Conservation (phyloP, 2,113 vertebrate species). For the Tauraco erythrolophus region DNA sequence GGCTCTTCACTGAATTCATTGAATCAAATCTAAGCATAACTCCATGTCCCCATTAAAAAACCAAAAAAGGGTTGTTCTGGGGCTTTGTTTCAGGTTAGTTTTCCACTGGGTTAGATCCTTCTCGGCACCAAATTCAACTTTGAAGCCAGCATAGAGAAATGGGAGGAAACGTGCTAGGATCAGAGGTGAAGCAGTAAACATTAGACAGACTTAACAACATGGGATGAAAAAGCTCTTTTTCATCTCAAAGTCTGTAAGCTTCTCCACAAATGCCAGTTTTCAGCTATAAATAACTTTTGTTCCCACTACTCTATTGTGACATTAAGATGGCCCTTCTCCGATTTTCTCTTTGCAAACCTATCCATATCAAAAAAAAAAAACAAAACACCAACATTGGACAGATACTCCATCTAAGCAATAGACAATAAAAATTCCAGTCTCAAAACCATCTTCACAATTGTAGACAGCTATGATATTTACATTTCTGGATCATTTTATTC, state of each 20-base stretch:
- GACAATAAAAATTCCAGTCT: background rate
- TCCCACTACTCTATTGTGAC: background rate
- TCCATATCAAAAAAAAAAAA: background rate
- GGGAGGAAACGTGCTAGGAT: background rate
- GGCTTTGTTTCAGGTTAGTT: background rate
- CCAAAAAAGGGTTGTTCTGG: accelerated
- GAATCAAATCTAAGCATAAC: background rate
- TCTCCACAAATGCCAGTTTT: background rate
- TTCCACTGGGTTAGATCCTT: background rate
- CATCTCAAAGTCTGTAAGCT: background rate
- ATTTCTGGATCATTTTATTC: background rate
- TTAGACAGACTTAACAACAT: too few species aligned
- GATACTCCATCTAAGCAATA: background rate
- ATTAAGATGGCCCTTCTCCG: background rate
- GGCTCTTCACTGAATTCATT: background rate
- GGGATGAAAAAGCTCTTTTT: background rate
- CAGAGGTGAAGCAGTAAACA: background rate
- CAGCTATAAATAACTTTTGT: background rate
- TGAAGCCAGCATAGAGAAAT: background rate
- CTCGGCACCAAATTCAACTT: background rate
- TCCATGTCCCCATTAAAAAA: accelerated
- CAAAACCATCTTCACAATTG: background rate
- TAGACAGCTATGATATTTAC: background rate
- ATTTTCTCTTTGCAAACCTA: background rate
- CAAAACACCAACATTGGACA: background rate